Evolutionary conservation across 2,888 invertebrate species (phyloP).

Genomic region (Malthinus flaveolus): DNA sequence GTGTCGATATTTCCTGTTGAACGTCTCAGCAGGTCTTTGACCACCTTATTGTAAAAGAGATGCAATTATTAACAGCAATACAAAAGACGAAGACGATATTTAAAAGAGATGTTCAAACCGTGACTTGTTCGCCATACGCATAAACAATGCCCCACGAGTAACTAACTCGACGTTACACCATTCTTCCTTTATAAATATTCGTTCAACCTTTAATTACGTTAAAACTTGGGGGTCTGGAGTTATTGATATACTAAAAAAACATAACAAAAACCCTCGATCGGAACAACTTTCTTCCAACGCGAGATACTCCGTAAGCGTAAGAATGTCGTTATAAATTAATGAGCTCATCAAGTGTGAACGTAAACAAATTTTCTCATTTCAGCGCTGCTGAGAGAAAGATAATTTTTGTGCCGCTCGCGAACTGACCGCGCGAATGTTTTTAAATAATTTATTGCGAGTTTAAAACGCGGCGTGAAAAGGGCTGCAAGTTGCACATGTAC

Average conservation of each 20-base stretch:
- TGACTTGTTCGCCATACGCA: conserved; percentile 31
- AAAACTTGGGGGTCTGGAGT: neutral
- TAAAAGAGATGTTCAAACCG: conserved; percentile 31
- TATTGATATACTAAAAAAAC: conserved; percentile 9
- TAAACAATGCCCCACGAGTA: conserved; percentile 7
- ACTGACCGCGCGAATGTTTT: too few relatives aligned
- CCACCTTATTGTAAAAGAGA: conserved; percentile 40
- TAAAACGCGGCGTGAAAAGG: too few relatives aligned
- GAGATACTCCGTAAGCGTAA: neutral
- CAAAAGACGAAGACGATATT: conserved; percentile 30
- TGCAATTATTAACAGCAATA: conserved; percentile 29
- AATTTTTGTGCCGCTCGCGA: too few relatives aligned
- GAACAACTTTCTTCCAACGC: neutral
- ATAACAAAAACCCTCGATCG: conserved; percentile 7
- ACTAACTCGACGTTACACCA: conserved; percentile 18
- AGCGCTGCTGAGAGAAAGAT: too few relatives aligned
- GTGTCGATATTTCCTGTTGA: conserved; percentile 48
- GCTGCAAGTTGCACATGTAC: too few relatives aligned
- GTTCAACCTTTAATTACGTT: conserved; percentile 10
- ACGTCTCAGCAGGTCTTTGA: conserved; percentile 47
- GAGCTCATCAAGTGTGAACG: neutral
- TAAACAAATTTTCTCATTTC: neutral
- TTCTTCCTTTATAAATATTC: conserved; percentile 13
- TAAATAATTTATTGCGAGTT: too few relatives aligned
- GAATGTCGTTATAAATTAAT: conserved; percentile 1